phyloP scores from a whole-genome alignment of 2,797 vertebrate genomes.

The Scolopax rusticola region DNA sequence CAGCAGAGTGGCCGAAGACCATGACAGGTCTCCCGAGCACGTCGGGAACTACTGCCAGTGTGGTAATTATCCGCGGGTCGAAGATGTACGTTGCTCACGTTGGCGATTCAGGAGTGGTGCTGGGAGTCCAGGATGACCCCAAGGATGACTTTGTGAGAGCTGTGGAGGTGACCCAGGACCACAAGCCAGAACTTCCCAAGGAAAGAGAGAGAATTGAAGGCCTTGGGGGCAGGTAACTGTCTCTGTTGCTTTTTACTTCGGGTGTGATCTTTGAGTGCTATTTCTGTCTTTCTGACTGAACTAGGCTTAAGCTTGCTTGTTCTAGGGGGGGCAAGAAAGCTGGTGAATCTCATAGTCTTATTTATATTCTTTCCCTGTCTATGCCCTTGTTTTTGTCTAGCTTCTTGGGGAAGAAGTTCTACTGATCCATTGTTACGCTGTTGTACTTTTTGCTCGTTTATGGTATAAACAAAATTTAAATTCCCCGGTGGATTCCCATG shows the following conservation, averaged over 20 bases:
- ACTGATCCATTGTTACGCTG: accelerated
- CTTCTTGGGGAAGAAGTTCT: neutral
- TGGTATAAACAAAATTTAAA: neutral
- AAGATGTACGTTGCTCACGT: conserved; percentile 96
- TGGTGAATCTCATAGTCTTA: neutral
- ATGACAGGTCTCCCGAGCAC: conserved; percentile 95
- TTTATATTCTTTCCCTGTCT: neutral
- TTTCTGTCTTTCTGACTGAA: neutral
- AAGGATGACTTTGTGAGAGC: conserved; percentile 88
- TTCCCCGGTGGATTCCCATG: neutral
- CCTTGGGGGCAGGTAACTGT: conserved; percentile 91
- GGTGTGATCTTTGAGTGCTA: neutral
- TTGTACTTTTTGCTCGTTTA: neutral
- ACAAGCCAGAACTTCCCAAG: conserved; percentile 94
- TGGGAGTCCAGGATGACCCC: conserved; percentile 92
- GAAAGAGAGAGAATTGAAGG: conserved; percentile 95
- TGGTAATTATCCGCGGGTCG: conserved; percentile 91
- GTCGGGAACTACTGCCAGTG: conserved; percentile 94
- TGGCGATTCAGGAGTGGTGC: conserved; percentile 93
- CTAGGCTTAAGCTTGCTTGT: neutral
- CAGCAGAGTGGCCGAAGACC: conserved; percentile 97
- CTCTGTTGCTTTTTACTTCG: neutral
- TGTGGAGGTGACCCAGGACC: conserved; percentile 95
- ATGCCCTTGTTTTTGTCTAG: neutral
- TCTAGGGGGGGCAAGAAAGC: neutral